Evolutionary conservation across 2,797 vertebrate species (phyloP), one percentile per base, ranked within the genome.

Genomic region (Novumbra hubbsi): DNA sequence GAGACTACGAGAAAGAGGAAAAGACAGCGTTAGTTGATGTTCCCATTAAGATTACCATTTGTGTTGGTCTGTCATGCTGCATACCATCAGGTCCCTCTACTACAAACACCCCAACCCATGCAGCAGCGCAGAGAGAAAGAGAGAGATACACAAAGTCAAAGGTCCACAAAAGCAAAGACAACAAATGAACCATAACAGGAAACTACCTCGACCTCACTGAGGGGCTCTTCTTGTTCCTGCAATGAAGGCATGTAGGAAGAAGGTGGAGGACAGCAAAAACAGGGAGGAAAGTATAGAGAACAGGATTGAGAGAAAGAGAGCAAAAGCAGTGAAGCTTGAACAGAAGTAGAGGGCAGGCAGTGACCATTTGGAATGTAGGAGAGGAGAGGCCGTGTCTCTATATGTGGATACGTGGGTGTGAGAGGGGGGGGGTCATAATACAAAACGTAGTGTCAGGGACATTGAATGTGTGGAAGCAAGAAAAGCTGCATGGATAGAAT

Each of bases 141-240:
- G 60, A 41, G 50, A 27, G 24, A 34, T 21, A 66, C n/a, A 21
- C 41, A 65, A 7, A 71, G 48, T 64, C 41, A 63, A 27, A 57
- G 62, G 32, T 70, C 21, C 34, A 65, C 57, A 62, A 50, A 21
- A 76, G 17, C 34, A 19, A n/a, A 50, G 67, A 63, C 16, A 32
- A 78, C 34, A 83, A 28, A 69, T 38, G 5, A 76, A 76, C 70
- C 65, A 81, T 62, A 67, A 81, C 60, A 68, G 67, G 73, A 66
- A 72, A 76, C 81, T 76, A 87, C 81, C 78, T 89, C 87, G 77
- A 87, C 82, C 77, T 89, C 87, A 78, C 73, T 70, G 81, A 70
- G 48, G 68, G 74, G 68, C 64, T 85, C 68, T 8, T 86, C 85
- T 80, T 80, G 82, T 73, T 85, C 92, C 92, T 92, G 92, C 64